phyloP scores from a whole-genome alignment of 2,888 invertebrate genomes.

The Oscheius myriophilus region DNA sequence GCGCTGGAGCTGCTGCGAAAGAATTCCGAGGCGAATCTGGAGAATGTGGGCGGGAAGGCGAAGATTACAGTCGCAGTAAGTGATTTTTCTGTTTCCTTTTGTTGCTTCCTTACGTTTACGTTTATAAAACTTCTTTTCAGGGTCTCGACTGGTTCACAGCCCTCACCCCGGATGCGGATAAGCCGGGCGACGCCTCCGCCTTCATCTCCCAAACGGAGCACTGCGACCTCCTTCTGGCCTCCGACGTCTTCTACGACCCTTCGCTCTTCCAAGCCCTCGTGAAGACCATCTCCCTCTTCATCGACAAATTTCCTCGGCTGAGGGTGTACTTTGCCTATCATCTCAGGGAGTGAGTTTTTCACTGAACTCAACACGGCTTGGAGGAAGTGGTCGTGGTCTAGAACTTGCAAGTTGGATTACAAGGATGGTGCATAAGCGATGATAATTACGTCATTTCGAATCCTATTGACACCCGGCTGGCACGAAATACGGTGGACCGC shows the following conservation, averaged over 20 bases:
- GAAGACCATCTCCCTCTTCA: slow-evolving; percentile 42
- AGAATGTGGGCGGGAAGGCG: neutral
- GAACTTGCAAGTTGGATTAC: too few relatives aligned
- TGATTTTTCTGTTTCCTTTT: too few relatives aligned
- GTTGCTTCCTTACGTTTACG: too few relatives aligned
- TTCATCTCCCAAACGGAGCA: neutral
- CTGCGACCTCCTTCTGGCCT: slow-evolving; percentile 56
- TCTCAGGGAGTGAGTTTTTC: slow-evolving; percentile 57
- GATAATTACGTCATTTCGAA: too few relatives aligned
- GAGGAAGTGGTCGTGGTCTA: too few relatives aligned
- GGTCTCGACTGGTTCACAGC: slow-evolving; percentile 44
- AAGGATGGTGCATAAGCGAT: too few relatives aligned
- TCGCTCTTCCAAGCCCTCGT: slow-evolving; percentile 54
- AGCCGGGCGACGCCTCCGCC: slow-evolving; percentile 10
- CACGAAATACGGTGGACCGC: too few relatives aligned
- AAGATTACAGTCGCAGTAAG: neutral
- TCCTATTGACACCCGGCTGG: too few relatives aligned
- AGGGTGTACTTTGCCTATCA: slow-evolving; percentile 61
- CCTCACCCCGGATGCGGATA: neutral
- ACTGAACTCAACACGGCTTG: too few relatives aligned
- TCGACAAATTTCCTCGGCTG: slow-evolving; percentile 46
- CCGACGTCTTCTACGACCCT: slow-evolving; percentile 67
- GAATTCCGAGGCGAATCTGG: slow-evolving; percentile 34
- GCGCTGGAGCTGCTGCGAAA: slow-evolving; percentile 41
- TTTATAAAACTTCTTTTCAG: slow-evolving; percentile 29